Conservation (phyloP, 1,140 invertebrate species). For the Aphelinus certus region DNA sequence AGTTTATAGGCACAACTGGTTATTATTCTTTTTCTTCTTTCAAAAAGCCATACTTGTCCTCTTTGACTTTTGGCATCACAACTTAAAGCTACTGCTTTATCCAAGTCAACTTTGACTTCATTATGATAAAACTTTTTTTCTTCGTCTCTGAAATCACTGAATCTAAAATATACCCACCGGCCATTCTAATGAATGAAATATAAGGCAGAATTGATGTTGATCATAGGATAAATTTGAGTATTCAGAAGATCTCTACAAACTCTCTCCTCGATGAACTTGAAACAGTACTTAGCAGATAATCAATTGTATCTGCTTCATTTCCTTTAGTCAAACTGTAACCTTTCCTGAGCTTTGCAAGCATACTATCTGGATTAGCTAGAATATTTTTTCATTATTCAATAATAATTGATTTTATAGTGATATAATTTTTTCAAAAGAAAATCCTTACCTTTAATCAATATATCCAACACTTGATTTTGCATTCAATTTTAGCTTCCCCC, state of each 20-base stretch:
- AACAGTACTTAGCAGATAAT: not conserved
- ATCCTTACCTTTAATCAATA: conserved; percentile 11
- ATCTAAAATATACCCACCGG: no score
- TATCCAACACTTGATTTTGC: conserved; percentile 3
- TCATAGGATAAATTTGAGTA: not conserved
- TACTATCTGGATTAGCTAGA: not conserved
- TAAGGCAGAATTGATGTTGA: no score
- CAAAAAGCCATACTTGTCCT: no score
- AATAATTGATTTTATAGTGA: not conserved
- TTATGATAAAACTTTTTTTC: no score
- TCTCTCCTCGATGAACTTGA: not conserved
- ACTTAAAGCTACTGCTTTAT: no score
- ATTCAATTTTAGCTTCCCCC: conserved; percentile 28
- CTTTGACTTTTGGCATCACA: no score
- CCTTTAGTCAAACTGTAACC: not conserved
- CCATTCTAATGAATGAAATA: no score
- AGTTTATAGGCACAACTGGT: no score
- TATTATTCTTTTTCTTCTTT: no score
- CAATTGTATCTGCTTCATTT: not conserved
- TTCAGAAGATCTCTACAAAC: not conserved
- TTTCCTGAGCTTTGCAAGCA: not conserved
- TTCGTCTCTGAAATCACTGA: no score
- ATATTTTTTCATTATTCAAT: not conserved
- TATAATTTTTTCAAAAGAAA: conserved; percentile 1
- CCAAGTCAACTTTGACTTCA: no score